phyloP scores from a whole-genome alignment of 2,797 vertebrate genomes.

The Sphenodon punctatus region DNA sequence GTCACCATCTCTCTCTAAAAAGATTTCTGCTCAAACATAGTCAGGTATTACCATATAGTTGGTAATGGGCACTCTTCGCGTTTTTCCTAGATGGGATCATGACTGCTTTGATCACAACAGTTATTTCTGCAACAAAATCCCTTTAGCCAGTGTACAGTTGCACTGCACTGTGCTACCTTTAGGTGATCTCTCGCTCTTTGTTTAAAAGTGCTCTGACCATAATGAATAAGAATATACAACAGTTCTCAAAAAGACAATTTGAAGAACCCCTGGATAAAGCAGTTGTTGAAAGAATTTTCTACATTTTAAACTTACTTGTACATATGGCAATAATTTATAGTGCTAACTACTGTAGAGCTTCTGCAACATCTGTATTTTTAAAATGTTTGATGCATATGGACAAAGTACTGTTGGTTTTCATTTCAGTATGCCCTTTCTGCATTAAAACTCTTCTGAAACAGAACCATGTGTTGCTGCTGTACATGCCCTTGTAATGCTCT shows the following conservation, averaged over 20 bases:
- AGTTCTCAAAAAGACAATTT: neutral
- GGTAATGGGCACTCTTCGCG: neutral
- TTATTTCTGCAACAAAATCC: neutral
- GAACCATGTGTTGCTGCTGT: neutral
- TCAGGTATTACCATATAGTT: neutral
- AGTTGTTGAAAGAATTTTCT: neutral
- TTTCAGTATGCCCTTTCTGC: neutral
- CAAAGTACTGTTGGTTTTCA: neutral
- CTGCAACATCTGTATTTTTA: neutral
- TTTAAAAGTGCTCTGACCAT: neutral
- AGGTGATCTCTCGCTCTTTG: neutral
- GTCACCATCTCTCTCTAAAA: neutral
- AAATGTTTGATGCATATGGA: neutral
- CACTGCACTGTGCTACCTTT: constrained; percentile 1
- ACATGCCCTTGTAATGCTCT: neutral
- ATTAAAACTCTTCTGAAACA: constrained; percentile 26
- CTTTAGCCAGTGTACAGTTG: neutral
- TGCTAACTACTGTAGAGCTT: neutral
- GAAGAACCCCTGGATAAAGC: neutral
- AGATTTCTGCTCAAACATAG: neutral
- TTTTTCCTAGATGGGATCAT: neutral
- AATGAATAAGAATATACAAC: neutral
- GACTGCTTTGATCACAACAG: too few relatives aligned
- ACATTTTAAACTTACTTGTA: neutral
- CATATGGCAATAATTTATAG: neutral